Evolutionary conservation across 92 coral and sea anemone species (phyloP), one percentile per base, ranked within the genome.

Genomic region (Porites divaricata): DNA sequence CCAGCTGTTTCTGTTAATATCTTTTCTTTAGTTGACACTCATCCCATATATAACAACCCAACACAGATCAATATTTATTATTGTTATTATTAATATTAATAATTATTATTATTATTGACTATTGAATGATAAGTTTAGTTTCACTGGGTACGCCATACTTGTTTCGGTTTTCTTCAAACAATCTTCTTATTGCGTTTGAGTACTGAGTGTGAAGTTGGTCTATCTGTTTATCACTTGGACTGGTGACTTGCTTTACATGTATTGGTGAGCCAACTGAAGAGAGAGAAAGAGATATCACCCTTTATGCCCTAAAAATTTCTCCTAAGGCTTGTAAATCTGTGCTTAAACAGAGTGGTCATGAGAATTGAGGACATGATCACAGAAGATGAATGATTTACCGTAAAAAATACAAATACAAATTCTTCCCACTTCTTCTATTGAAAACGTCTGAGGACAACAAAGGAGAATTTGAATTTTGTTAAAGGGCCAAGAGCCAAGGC

Each of bases 191-290:
- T 76, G 9, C 67, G 48, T 28, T 56, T 35, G n/a, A n/a, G n/a
- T 75, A 84, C 50, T 51, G 25, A 19, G 81, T 9, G 64, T 84
- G 88, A 49, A 75, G 80, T 45, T 53, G 28, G 8, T 65, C 20
- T 67, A 84, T 67, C 59, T 84, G 88, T n/a, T 74, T 67, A 35
- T 64, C 61, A 50, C 51, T 84, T 8, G 88, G 88, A 35, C 81
- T 67, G 9, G 81, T 13, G 8, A 87, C 89, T 79, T 84, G 90
- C 56, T 87, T 88, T 51, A 93, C 98, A 35, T 80, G 88, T 50
- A 95, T 90, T 4, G 98, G 95, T 23, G 93, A 87, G 17, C 98
- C 98, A 83, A 95, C 98, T 95, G 69, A 14, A 1, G 71, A 75
- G 0, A 35, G 1, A 11, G 28, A 72, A 72, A n/a, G 53, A 72